These are phyloP conservation scores for Gonatopus flavifemur DNA, from an alignment of 1,140 invertebrate species.

Conservation along the genomic window DNA sequence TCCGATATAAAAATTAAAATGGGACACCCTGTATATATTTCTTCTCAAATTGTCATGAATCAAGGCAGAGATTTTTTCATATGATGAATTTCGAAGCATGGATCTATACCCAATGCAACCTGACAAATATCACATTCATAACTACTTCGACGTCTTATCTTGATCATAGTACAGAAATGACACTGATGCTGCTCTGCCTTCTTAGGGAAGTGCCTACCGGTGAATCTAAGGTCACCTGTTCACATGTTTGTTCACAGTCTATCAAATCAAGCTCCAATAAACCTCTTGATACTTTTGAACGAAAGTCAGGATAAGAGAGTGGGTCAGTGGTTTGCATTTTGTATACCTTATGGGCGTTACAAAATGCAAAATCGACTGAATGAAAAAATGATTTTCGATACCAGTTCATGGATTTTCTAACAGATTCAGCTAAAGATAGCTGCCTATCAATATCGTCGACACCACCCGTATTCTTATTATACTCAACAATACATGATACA, in stretches of 20 bases:
- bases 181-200: too few species aligned
- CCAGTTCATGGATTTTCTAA: slow-evolving; percentile 26
- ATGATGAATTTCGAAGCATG: slow-evolving; percentile 8
- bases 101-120: slow-evolving; percentile 2
- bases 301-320: too few species aligned
- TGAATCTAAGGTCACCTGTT: not conserved
- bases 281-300: slow-evolving; percentile 1
- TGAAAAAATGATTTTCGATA: slow-evolving; percentile 27
- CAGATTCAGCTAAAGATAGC: slow-evolving; percentile 7
- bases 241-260: slow-evolving; percentile 2
- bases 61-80: too few species aligned
- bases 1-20: too few species aligned
- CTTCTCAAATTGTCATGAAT: too few species aligned
- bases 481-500: slow-evolving; percentile 28
- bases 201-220: slow-evolving; percentile 5
- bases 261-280: slow-evolving; percentile 5
- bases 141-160: not conserved
- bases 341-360: slow-evolving; percentile 12
- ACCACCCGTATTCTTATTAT: slow-evolving; percentile 35
- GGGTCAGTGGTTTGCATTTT: too few species aligned
- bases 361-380: slow-evolving; percentile 15
- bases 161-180: not conserved
- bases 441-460: slow-evolving; percentile 27
- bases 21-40: too few species aligned
- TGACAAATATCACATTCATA: slow-evolving; percentile 10